Evolutionary conservation across 1,140 invertebrate genomes (phyloP).

Genomic region (Chrysomallon squamiferum): DNA sequence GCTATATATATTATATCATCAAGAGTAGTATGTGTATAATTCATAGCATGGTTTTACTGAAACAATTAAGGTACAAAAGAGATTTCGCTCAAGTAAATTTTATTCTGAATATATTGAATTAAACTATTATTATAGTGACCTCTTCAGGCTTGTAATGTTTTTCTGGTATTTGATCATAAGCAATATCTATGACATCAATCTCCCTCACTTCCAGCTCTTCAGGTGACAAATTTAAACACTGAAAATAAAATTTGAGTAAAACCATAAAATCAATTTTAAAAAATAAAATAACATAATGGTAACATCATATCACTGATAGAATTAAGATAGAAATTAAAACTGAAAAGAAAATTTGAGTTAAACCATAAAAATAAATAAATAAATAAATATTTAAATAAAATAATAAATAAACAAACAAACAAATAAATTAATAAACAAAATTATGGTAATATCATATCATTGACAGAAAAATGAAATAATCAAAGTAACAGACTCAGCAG

Average conservation of each 20-base stretch:
- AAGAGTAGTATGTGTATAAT: too few species aligned
- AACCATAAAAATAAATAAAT: not conserved
- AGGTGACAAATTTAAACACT: conserved; percentile 66
- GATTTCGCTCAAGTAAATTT: too few species aligned
- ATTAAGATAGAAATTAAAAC: not conserved
- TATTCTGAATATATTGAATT: too few species aligned
- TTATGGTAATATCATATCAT: not conserved
- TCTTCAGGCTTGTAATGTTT: conserved; percentile 91
- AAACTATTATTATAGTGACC: conserved; percentile 67
- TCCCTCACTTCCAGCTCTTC: conserved; percentile 77
- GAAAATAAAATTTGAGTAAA: conserved; percentile 4
- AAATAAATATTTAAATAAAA: not conserved
- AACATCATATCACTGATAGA: not conserved
- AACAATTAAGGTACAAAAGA: too few species aligned
- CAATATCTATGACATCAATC: conserved; percentile 87
- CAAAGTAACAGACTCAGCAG: too few species aligned
- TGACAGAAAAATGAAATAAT: not conserved
- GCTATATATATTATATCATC: too few species aligned
- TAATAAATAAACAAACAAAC: not conserved
- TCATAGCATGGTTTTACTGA: too few species aligned
- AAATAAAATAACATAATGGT: not conserved
- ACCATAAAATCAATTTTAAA: not conserved
- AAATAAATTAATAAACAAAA: not conserved
- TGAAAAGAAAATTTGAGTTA: not conserved
- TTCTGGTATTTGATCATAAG: conserved; percentile 81